Percentiles rank a stretch among this genome's conserved stretches.
phyloP scores from a whole-genome alignment of 2,113 vertebrate genomes.

The Strix aluco region DNA sequence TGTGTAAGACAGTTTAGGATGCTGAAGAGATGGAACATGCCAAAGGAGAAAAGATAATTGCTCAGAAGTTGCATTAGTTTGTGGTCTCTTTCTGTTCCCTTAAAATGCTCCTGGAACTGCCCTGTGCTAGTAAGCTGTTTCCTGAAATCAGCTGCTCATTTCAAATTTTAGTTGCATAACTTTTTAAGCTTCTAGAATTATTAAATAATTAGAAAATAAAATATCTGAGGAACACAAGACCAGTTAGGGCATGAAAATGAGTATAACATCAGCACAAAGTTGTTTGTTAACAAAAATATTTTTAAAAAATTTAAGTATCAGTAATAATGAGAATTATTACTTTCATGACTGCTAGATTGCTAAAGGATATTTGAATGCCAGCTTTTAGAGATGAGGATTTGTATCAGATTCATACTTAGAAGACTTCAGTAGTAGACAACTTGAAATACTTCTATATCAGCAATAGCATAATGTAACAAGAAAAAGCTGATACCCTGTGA shows the following conservation, averaged over 20 bases:
- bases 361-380: conserved; percentile 51
- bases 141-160: not conserved
- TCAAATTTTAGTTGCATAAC: not conserved
- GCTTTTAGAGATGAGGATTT: conserved; percentile 63
- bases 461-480: conserved; percentile 44
- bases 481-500: conserved; percentile 50
- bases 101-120: not conserved
- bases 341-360: conserved; percentile 49
- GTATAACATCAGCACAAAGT: not conserved
- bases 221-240: not conserved
- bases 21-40: not conserved
- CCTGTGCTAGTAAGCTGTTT: not conserved
- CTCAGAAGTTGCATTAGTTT: not conserved
- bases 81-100: not conserved
- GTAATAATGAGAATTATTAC: conserved; percentile 49
- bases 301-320: conserved; percentile 16
- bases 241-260: conserved; percentile 6
- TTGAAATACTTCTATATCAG: conserved; percentile 59
- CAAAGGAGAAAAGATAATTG: not conserved
- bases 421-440: conserved; percentile 54
- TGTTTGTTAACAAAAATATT: conserved; percentile 35
- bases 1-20: not conserved
- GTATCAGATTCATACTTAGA: conserved; percentile 57
- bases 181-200: not conserved
- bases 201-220: not conserved